Evolutionary conservation across 2,113 vertebrate species (phyloP), one percentile per base, ranked within the genome.

Genomic region (Gambusia affinis): DNA sequence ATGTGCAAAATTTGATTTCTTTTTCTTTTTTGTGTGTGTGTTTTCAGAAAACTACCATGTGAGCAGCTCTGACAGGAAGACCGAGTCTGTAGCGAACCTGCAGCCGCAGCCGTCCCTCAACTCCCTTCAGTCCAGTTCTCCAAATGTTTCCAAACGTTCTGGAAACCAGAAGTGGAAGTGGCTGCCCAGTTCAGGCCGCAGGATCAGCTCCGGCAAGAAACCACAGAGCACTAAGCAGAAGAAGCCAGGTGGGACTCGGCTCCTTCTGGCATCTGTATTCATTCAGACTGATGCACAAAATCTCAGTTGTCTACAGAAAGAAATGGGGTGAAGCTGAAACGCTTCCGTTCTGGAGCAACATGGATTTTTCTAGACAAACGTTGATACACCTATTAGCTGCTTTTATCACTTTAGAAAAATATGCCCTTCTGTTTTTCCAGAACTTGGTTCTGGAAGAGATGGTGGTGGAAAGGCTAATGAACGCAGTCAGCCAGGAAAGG

Each of bases 121-220:
- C 93, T 98, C 98, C 57, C 95, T 98, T 90, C 97, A 97, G 79
- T 93, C 92, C 81, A 96, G 96, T 85, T 98, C 97, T 2, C 97
- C 97, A 0, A 37, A 37, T 11, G 97, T 97, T 10, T 96, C 97
- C 80, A 99, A 99, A 80, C 97, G 98, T 64, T 97, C 97, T 0
- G 97, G 96, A n/a, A 99, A 99, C 93, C 98, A 98, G 0, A 92
- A 99, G 74, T 97, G 97, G 81, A 99, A 99, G 64, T 99, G 98
- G 98, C 81, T 99, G 75, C 98, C 97, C 0, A 99, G 97, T 15
- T 98, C 98, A 0, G 98, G 99, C 28, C 96, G 98, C 3, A 95
- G 97, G 0, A 96, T 97, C 2, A 96, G 96, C 91, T 92, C 90
- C 70, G 93, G 97, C 88, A 99, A 98, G 94, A 99, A 99, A 60